Evolutionary conservation across 1,140 invertebrate species (phyloP).

Genomic region (Catajapyx aquilonaris): DNA sequence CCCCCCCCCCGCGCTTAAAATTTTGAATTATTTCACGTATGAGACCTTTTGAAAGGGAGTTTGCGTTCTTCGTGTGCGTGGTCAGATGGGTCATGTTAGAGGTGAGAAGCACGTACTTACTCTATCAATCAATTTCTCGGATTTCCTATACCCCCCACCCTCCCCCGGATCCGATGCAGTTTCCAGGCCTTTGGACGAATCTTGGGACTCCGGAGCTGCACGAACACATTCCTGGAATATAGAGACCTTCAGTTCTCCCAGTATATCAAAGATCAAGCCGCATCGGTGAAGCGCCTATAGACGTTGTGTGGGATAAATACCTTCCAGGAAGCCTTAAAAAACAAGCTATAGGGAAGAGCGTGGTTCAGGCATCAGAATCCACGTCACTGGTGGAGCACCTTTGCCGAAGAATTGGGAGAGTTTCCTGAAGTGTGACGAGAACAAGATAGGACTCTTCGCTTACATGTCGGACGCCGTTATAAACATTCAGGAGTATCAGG

Average conservation of each 20-base stretch:
- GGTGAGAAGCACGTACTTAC: too few species aligned
- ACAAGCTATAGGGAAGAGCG: not conserved
- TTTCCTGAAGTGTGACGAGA: not conserved
- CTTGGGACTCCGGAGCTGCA: too few species aligned
- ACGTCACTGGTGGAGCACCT: not conserved
- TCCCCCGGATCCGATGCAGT: too few species aligned
- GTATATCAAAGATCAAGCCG: not conserved
- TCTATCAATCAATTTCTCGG: too few species aligned
- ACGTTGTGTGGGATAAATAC: not conserved
- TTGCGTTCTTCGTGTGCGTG: too few species aligned
- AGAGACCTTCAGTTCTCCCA: not conserved
- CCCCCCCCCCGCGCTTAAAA: too few species aligned
- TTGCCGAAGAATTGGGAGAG: not conserved
- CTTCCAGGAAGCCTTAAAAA: not conserved
- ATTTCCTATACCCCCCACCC: too few species aligned
- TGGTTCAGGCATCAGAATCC: not conserved
- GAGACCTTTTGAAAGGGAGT: too few species aligned
- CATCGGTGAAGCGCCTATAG: not conserved
- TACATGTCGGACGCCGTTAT: not conserved
- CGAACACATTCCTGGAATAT: not conserved
- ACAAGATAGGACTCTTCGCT: not conserved
- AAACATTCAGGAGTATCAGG: not conserved
- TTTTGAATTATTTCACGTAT: too few species aligned
- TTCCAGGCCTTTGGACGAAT: too few species aligned
- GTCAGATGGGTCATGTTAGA: too few species aligned